These are phyloP conservation scores for Callionymus lyra DNA, from an alignment of 2,113 vertebrate species.

Conservation along the genomic window DNA sequence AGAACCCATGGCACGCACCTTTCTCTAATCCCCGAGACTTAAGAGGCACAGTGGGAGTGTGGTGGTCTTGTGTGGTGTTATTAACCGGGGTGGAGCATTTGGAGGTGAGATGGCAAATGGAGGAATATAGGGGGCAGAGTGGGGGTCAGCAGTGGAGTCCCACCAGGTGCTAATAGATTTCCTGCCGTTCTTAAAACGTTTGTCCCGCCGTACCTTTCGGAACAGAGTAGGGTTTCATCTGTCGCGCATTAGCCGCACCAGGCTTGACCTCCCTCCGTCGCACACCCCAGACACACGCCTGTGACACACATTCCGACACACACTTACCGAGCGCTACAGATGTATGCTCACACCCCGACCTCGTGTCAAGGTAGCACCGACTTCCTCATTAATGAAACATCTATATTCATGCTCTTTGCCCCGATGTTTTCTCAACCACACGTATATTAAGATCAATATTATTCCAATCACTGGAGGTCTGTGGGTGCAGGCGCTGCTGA, in stretches of 20 bases:
- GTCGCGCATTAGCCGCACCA: conserved; percentile 66
- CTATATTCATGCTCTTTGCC: no score
- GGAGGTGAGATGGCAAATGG: conserved; percentile 54
- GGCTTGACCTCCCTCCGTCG: conserved; percentile 59
- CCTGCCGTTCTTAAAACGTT: conserved; percentile 68
- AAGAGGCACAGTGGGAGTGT: conserved; percentile 50
- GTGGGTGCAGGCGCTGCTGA: no score
- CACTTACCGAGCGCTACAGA: no score
- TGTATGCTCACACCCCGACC: no score
- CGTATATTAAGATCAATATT: no score
- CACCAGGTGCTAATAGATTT: conserved; percentile 72
- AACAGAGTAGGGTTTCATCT: conserved; percentile 59
- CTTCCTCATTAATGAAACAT: no score
- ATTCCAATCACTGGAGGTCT: no score
- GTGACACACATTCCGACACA: no score
- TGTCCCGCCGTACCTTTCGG: conserved; percentile 38
- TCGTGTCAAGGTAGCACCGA: no score
- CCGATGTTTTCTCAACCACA: no score
- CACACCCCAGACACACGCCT: conserved; percentile 38
- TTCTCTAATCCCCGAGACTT: conserved; percentile 40
- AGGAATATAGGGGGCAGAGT: conserved; percentile 23
- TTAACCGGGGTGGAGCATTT: conserved; percentile 49
- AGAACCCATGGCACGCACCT: conserved; percentile 11
- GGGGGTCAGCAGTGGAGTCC: conserved; percentile 26
- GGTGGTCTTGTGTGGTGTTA: conserved; percentile 60